Conservation (phyloP, 2,113 vertebrate species). For the Rhabdomys dilectus region DNA sequence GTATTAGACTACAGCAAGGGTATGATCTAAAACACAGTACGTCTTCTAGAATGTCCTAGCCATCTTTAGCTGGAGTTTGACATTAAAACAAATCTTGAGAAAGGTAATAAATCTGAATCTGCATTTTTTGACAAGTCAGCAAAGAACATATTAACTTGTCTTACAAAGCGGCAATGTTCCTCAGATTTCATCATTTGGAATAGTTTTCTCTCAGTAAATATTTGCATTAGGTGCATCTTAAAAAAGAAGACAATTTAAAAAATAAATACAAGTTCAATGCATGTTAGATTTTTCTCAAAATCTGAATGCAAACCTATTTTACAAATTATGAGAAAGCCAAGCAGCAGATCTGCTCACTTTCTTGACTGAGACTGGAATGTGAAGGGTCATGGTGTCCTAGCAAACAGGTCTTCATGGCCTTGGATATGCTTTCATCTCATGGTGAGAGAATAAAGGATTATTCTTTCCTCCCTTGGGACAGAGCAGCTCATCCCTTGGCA, state of each 20-base stretch:
- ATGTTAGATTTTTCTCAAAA: conserved; percentile 39
- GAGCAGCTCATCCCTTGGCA: conserved; percentile 61
- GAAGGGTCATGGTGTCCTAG: conserved; percentile 60
- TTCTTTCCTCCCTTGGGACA: background rate
- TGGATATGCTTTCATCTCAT: conserved; percentile 29
- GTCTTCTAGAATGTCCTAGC: background rate
- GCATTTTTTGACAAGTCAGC: background rate
- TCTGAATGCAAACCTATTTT: background rate
- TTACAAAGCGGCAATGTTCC: background rate
- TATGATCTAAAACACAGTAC: background rate
- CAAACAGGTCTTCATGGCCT: conserved; percentile 52
- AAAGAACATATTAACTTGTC: background rate
- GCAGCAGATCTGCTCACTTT: background rate
- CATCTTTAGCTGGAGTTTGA: conserved; percentile 23
- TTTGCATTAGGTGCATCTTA: conserved; percentile 24
- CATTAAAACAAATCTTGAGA: background rate
- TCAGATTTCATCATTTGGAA: conserved; percentile 17
- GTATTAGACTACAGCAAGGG: background rate
- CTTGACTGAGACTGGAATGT: background rate
- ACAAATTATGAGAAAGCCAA: background rate
- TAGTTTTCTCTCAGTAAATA: conserved; percentile 11
- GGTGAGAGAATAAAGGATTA: conserved; percentile 36
- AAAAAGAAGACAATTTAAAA: background rate
- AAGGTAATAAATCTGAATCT: background rate
- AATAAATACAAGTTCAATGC: background rate